Evolutionary conservation across 2,113 vertebrate genomes (phyloP), one percentile per base, ranked within the genome.

Genomic region (Orthonyx spaldingii): DNA sequence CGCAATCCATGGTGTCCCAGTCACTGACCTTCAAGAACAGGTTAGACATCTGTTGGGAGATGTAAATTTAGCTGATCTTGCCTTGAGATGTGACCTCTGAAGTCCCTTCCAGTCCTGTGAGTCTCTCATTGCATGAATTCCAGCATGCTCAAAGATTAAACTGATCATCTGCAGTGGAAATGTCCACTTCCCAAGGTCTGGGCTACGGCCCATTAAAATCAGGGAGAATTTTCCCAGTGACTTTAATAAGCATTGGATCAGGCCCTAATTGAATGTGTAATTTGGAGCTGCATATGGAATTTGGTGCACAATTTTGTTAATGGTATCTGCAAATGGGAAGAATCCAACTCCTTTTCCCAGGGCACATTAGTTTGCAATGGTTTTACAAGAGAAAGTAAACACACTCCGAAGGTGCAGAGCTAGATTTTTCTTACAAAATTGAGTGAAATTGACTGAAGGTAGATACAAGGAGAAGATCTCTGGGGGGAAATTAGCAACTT

Each of bases 321-420:
- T 75, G 68, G 75, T 65, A 76, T 94, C 93, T 86, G 75, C 71
- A 83, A 95, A 90, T n/a, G 47, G 75, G 92, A 92, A 79, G 71
- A 86, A 70, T 88, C 35, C 93, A 94, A 7, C 26, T 88, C 32
- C 22, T 84, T 94, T 93, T 93, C 93, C 87, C 92, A 68, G 68
- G 41, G 44, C 53, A 30, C n/a, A 3, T 93, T 92, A 66, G 33
- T 93, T 94, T 94, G 90, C 85, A 90, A 14, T 66, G 71, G 71
- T 88, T 96, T 88, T 92, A 74, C 71, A 68, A 76, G 63, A 63
- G 55, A 90, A 93, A 94, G 60, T 69, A 96, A 96, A 93, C 85
- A 87, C 64, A 46, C 0, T 2, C 50, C 59, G 56, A 86, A 90
- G 70, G 77, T 88, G 30, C 63, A 66, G 42, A 20, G 55, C 91